Conservation (phyloP, 2,888 invertebrate genomes). For the Leptopilina drosophilae region DNA sequence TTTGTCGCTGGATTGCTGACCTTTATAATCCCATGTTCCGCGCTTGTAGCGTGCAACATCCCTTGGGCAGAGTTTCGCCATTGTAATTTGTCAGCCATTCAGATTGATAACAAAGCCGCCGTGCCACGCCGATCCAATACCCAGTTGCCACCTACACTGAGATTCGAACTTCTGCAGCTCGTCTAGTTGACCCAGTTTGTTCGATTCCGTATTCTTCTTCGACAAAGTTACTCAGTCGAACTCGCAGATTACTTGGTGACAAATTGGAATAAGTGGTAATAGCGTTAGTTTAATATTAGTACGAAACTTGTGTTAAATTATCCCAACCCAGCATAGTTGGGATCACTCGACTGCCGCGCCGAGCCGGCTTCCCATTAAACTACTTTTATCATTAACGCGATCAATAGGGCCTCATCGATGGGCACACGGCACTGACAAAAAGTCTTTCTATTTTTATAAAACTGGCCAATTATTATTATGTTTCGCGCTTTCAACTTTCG, state of each 20-base stretch:
- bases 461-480: slow-evolving; percentile 20
- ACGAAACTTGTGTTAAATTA: slow-evolving; percentile 42
- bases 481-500: slow-evolving; percentile 3
- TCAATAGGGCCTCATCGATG: not conserved
- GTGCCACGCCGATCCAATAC: slow-evolving; percentile 49
- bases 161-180: slow-evolving; percentile 53
- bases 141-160: slow-evolving; percentile 38
- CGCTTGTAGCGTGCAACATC: not conserved
- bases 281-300: slow-evolving; percentile 58
- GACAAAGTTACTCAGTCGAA: slow-evolving; percentile 56
- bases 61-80: slow-evolving; percentile 30
- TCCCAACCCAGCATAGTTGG: slow-evolving; percentile 35
- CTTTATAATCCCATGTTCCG: too few species aligned
- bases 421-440: not conserved
- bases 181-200: slow-evolving; percentile 57
- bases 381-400: slow-evolving; percentile 20
- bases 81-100: slow-evolving; percentile 59
- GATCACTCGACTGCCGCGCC: not conserved
- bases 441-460: slow-evolving; percentile 11
- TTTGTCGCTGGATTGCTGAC: too few species aligned
- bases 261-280: slow-evolving; percentile 67
- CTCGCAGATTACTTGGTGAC: slow-evolving; percentile 61
- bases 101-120: slow-evolving; percentile 57
- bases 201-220: slow-evolving; percentile 57
- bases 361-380: slow-evolving; percentile 20